Base-by-base conservation (phyloP, 2,113 vertebrate genomes). In the Chloropsis cyanopogon region DNA sequence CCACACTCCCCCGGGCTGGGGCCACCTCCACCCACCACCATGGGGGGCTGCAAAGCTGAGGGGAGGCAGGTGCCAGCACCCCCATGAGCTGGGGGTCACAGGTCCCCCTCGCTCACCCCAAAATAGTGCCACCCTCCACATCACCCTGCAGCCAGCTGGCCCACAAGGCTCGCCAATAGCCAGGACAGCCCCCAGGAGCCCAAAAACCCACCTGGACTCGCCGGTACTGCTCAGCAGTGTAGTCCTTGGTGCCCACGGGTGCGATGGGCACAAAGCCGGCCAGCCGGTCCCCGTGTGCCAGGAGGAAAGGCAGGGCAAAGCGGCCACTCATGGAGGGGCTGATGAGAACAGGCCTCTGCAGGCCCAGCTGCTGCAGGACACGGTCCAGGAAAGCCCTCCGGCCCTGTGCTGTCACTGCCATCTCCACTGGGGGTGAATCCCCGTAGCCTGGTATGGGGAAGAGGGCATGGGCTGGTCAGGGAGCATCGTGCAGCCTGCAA, bases 301-400 rank as follows among this genome's bases (percentile, higher is more conserved):
- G 97, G 61, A 99, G 98, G 94, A 99, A 99, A 14, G 99, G 99
- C 86, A 99, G 93, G 53, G 98, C 98, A 84, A 99, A 99, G 88
- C 96, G 98, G 47, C 99, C 99, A 0, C 99, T 99, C 98, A 99
- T 98, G 4, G 99, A 99, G 2, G 99, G 99, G 95, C 99, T 99
- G 96, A 99, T 47, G 8, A 99, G 96, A 65, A 99, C 98, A 0
- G 98, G 97, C 11, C 97, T 97, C 59, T 64, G 96, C 47, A 99
- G 95, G 15, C 97, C 92, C 97, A 99, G 95, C 29, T 98, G 96
- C 91, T 96, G 98, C 81, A 99, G 97, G 84, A 98, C 97, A 9
- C 44, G 97, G 26, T 97, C 97, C 60, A 99, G 97, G 49, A 99
- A 98, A 65, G 98, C 97, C 11, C 98, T 98, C 21, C 99, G 98